These are phyloP conservation scores for Catalaphyllia jardinei DNA, from an alignment of 64 coral and sea anemone species.

Conservation along the genomic window DNA sequence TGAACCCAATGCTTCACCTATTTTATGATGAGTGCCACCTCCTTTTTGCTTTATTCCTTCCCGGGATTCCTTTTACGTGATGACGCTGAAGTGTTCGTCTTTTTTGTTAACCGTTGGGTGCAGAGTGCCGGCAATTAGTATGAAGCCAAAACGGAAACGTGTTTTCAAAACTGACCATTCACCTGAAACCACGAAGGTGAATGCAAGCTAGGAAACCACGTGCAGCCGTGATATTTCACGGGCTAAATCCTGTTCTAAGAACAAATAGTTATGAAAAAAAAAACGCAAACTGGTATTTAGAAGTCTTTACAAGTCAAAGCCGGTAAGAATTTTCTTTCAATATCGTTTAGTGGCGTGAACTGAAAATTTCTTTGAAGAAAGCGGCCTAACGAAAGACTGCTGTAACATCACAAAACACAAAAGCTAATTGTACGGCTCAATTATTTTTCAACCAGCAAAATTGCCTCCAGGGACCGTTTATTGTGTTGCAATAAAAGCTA, in stretches of 20 bases:
- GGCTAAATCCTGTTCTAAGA: neutral
- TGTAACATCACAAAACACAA: constrained; percentile 3
- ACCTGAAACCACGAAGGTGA: too few species aligned
- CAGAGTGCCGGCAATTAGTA: too few species aligned
- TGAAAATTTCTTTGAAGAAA: neutral
- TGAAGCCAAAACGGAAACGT: too few species aligned
- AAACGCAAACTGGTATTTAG: neutral
- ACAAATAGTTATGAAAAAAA: neutral
- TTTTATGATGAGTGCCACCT: too few species aligned
- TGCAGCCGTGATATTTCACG: too few species aligned
- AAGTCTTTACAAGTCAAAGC: neutral
- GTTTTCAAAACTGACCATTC: too few species aligned
- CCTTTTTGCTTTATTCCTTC: too few species aligned
- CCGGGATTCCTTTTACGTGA: too few species aligned
- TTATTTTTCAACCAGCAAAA: constrained; percentile 8
- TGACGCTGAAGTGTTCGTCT: too few species aligned
- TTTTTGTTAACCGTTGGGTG: too few species aligned
- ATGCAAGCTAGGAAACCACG: too few species aligned
- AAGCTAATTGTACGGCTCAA: neutral
- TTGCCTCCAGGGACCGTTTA: neutral
- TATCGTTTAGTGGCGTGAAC: neutral
- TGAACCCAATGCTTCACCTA: too few species aligned
- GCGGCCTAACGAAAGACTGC: neutral
- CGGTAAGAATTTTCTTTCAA: neutral
- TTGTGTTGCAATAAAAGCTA: constrained; percentile 25